Conservation (phyloP, 2,113 vertebrate species). For the Empidonax traillii region DNA sequence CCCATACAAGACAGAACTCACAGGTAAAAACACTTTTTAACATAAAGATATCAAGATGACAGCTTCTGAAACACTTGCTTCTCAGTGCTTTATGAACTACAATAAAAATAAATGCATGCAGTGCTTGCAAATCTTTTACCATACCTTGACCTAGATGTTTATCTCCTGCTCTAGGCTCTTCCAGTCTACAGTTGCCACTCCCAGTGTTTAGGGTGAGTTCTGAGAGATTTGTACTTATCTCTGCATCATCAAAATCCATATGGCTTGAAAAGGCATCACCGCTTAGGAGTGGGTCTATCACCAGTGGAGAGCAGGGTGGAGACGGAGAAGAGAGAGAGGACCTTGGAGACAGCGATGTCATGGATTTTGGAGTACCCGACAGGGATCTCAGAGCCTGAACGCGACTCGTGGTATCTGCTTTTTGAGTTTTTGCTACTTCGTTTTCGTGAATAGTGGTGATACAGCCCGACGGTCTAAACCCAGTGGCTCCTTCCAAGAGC, state of each 20-base stretch:
- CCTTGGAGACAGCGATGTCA: constrained; percentile 90
- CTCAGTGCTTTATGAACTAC: not conserved
- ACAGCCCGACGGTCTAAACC: constrained; percentile 88
- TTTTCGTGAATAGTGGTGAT: constrained; percentile 97
- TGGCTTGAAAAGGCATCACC: constrained; percentile 83
- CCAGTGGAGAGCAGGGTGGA: constrained; percentile 92
- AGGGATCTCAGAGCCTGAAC: constrained; percentile 81
- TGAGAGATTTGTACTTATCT: constrained; percentile 74
- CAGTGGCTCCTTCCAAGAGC: constrained; percentile 81
- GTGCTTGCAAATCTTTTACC: not conserved
- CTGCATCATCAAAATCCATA: constrained; percentile 79
- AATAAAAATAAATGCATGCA: constrained; percentile 13
- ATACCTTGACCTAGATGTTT: constrained; percentile 76
- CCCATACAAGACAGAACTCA: not conserved
- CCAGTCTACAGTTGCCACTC: constrained; percentile 70
- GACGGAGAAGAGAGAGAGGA: constrained; percentile 95
- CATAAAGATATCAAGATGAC: not conserved
- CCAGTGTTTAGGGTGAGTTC: constrained; percentile 74
- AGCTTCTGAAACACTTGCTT: not conserved
- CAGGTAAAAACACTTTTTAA: not conserved
- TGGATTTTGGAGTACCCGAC: constrained; percentile 89
- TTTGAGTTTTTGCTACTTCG: constrained; percentile 82
- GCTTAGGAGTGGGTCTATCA: constrained; percentile 81
- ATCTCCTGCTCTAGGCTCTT: constrained; percentile 65
- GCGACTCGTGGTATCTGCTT: constrained; percentile 58